Evolutionary conservation across 2,113 vertebrate species (phyloP).

Genomic region (Neofelis nebulosa): DNA sequence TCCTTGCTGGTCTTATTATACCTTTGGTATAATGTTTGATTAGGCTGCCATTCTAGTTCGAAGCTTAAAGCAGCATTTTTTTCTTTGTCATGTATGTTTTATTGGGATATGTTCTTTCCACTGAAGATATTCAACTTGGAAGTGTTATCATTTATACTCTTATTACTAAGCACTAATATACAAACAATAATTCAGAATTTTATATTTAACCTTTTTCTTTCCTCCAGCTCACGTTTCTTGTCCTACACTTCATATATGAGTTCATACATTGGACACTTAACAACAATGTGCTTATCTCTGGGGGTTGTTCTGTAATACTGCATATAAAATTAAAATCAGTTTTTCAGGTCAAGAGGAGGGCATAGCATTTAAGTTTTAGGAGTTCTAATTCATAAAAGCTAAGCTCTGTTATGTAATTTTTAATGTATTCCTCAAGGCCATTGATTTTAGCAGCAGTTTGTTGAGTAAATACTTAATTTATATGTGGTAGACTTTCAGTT

Average conservation of each 20-base stretch:
- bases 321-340: slow-evolving; percentile 66
- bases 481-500: slow-evolving; percentile 64
- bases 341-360: slow-evolving; percentile 70
- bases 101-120: neutral
- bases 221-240: neutral
- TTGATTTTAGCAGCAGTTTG: slow-evolving; percentile 70
- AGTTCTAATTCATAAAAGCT: slow-evolving; percentile 68
- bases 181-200: neutral
- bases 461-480: slow-evolving; percentile 77
- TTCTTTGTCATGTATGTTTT: neutral
- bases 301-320: slow-evolving; percentile 32
- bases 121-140: neutral
- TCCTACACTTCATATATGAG: neutral
- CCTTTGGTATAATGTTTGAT: neutral
- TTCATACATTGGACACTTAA: neutral
- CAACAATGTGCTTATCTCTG: slow-evolving; percentile 38
- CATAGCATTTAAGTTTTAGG: slow-evolving; percentile 62
- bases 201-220: slow-evolving; percentile 19
- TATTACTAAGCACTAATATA: neutral
- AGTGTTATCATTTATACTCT: neutral
- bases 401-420: slow-evolving; percentile 61
- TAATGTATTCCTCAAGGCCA: slow-evolving; percentile 66
- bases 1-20: neutral
- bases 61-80: slow-evolving; percentile 1
- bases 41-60: neutral